Evolutionary conservation across 2,113 vertebrate species (phyloP), one percentile per base, ranked within the genome.

Genomic region (Pardalotus punctatus): DNA sequence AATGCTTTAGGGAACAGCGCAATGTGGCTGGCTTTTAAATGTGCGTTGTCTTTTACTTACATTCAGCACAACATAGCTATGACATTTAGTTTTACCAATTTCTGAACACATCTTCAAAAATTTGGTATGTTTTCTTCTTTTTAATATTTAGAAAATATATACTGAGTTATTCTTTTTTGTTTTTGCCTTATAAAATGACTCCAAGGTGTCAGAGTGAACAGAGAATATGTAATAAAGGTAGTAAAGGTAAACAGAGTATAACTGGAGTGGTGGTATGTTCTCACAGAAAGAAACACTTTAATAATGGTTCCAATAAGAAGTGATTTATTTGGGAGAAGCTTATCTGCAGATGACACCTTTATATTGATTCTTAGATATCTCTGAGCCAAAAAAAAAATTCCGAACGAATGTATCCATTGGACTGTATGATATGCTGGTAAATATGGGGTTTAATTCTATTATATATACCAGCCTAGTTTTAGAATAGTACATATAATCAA

Each of bases 111-210:
- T 33, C 14, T 60, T 72, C 9, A 67, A 35, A 80, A 76, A 19
- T 45, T 17, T 57, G 1, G 0, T 54, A n/a, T 33, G 3, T 13
- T 78, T 65, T 1, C 10, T 42, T 35, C 14, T 21, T 25, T 22
- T 38, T 35, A 50, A 22, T 45, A 36, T 38, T 57, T 57, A 28
- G 28, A 66, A 72, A 77, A 42, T 48, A 58, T 3, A 1, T 47
- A 14, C 24, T 22, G 28, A 27, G 6, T 29, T 50, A 51, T 23
- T 23, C 5, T 66, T 51, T 74, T 79, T 1, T 48, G 66, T 54
- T 80, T 83, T 42, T 72, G 2, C 19, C 29, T 54, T 47, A 10
- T 45, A 72, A 77, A 87, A 71, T 83, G n/a, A 53, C 17, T 58
- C 3, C 56, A 62, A n/a, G n/a, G n/a, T n/a, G n/a, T n/a, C n/a